phyloP scores from a whole-genome alignment of 92 coral and sea anemone genomes.

The Pocillopora meandrina region DNA sequence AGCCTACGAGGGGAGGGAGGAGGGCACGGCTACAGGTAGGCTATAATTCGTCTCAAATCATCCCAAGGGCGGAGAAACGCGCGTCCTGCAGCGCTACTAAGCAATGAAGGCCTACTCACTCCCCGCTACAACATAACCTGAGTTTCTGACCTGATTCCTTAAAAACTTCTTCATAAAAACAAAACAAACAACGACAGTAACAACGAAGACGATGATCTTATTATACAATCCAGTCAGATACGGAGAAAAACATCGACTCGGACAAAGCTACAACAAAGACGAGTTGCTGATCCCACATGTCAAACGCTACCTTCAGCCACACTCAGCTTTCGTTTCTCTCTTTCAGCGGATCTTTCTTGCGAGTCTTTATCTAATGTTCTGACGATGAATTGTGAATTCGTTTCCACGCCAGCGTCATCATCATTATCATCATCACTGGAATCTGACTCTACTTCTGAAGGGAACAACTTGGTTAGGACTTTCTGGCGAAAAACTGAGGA shows the following conservation, averaged over 20 bases:
- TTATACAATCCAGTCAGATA: background rate
- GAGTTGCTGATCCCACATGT: background rate
- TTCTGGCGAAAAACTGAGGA: conserved; percentile 26
- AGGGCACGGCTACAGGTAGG: no score
- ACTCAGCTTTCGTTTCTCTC: conserved; percentile 15
- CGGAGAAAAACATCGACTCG: background rate
- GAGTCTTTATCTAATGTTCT: conserved; percentile 4
- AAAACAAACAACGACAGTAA: no score
- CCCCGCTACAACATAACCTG: no score
- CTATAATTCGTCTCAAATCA: no score
- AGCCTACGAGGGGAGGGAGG: no score
- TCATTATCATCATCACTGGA: background rate
- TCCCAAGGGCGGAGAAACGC: no score
- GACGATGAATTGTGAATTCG: background rate
- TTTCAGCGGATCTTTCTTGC: background rate
- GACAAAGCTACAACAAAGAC: background rate
- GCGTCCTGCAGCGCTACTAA: no score
- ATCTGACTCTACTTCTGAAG: conserved; percentile 32
- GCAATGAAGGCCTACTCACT: no score
- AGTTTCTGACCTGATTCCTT: no score
- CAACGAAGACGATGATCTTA: no score
- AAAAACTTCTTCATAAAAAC: no score
- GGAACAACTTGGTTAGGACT: conserved; percentile 39
- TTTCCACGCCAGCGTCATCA: background rate
- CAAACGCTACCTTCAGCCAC: background rate